These are phyloP conservation scores for Eupithecia subfuscata DNA, from an alignment of 2,888 invertebrate species.

Conservation along the genomic window DNA sequence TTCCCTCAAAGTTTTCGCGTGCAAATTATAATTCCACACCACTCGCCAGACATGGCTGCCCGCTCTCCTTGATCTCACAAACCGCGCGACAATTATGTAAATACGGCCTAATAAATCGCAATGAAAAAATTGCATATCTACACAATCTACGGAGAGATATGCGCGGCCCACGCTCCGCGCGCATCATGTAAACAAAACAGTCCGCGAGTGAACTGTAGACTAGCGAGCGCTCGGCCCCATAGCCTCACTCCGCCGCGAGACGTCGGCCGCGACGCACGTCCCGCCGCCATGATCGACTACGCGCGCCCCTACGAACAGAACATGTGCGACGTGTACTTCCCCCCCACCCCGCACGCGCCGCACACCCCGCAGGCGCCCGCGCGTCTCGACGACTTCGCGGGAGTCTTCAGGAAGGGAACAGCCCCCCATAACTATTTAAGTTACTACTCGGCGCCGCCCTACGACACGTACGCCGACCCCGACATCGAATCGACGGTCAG, in stretches of 20 bases:
- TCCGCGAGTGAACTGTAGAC: slow-evolving; percentile 61
- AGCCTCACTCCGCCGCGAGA: slow-evolving; percentile 65
- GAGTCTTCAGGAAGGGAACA: slow-evolving; percentile 74
- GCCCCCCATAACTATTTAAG: slow-evolving; percentile 71
- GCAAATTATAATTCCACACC: slow-evolving; percentile 23
- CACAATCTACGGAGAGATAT: slow-evolving; percentile 24
- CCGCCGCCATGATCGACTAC: slow-evolving; percentile 71
- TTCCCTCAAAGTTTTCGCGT: slow-evolving; percentile 10
- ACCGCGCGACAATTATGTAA: slow-evolving; percentile 42
- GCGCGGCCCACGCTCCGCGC: slow-evolving; percentile 38
- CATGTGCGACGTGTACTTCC: slow-evolving; percentile 75
- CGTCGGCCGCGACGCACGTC: slow-evolving; percentile 62
- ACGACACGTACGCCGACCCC: slow-evolving; percentile 70
- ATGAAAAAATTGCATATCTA: slow-evolving; percentile 40
- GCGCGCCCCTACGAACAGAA: slow-evolving; percentile 77
- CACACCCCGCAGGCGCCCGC: slow-evolving; percentile 67
- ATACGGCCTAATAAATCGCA: slow-evolving; percentile 44
- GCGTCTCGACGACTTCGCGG: slow-evolving; percentile 76
- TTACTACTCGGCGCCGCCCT: slow-evolving; percentile 68
- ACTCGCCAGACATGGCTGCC: slow-evolving; percentile 10
- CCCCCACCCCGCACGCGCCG: slow-evolving; percentile 53
- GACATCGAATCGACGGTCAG: slow-evolving; percentile 68
- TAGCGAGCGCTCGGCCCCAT: slow-evolving; percentile 52
- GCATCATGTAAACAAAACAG: slow-evolving; percentile 72
- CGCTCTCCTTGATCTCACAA: slow-evolving; percentile 42